Percentiles rank a stretch among this genome's conserved stretches.
phyloP scores from a whole-genome alignment of 2,888 invertebrate genomes.

The Epirrhoe tristata region DNA sequence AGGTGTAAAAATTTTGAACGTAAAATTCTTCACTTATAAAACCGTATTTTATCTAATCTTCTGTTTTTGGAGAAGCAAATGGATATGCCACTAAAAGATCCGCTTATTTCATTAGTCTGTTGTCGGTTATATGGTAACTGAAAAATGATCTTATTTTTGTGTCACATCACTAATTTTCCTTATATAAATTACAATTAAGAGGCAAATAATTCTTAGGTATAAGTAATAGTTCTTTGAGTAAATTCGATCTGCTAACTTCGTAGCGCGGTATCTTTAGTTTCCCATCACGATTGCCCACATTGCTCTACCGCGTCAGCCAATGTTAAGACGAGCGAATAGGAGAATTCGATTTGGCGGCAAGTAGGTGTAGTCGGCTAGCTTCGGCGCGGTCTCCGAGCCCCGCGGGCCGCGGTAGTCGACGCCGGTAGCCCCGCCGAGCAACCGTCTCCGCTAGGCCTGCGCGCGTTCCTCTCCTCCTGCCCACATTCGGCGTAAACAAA shows the following conservation, averaged over 20 bases:
- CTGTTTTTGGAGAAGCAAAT: background rate
- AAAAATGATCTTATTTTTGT: no score
- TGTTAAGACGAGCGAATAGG: constrained; percentile 58
- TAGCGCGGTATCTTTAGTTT: constrained; percentile 28
- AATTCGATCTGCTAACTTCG: constrained; percentile 16
- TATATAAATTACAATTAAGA: background rate
- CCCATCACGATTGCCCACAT: constrained; percentile 42
- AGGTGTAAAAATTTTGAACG: no score
- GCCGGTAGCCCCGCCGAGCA: constrained; percentile 57
- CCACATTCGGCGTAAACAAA: constrained; percentile 71
- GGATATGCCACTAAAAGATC: background rate
- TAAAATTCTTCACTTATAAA: no score
- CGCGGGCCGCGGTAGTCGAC: constrained; percentile 58
- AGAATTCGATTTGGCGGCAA: constrained; percentile 63
- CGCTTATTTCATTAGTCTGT: no score
- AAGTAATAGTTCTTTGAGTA: background rate
- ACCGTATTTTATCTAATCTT: background rate
- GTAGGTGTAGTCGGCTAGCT: constrained; percentile 58
- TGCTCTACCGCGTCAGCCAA: constrained; percentile 45
- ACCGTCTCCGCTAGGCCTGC: constrained; percentile 45
- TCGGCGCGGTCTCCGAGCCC: constrained; percentile 55
- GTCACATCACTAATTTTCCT: no score
- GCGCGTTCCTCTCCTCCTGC: constrained; percentile 44
- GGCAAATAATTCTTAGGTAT: background rate
- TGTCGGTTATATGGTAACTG: no score